Evolutionary conservation across 1,140 invertebrate species (phyloP), one percentile per base, ranked within the genome.

Genomic region (Aphaenogaster rudis): DNA sequence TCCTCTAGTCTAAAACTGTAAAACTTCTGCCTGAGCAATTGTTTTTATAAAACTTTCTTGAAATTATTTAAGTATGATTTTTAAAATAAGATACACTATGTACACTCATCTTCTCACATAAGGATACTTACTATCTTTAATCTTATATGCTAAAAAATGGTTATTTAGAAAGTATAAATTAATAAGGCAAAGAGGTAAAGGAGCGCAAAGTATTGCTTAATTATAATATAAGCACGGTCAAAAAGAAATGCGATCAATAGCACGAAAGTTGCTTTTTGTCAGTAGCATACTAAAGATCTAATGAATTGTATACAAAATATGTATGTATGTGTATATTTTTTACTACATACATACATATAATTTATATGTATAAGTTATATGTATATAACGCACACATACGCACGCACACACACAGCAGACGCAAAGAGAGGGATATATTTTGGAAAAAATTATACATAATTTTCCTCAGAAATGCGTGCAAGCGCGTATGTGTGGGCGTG

Each of bases 261-360:
- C 21, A 79, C 28, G 61, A 33, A 72, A 57, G 52, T 79, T 39
- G 11, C 63, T 85, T 87, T 90, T 90, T 67, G 79, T 90, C 88
- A 72, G 64, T 89, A 85, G 63, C 59, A 81, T 59, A 52, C 15
- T 87, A 81, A n/a, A 88, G 59, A 52, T 64, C 50, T 87, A 77
- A 78, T 71, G 36, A 86, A 76, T 80, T 79, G 52, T 87, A 63
- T 67, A 57, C 11, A 50, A 50, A 50, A 50, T 17, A 61, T 87
- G 79, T 63, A 79, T 84, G 48, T 36, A 28, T 28, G 28, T 28
- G 28, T 28, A 28, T 28, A 28, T 28, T 28, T 28, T 28, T 28
- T 21, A 21, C n/a, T 28, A 28, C 28, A 28, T 28, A 28, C 8
- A 7, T 48, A 48, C 9, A 50, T 50, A 50, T 9, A 50, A 50